phyloP scores from a whole-genome alignment of 2,113 vertebrate genomes.

The Atrichornis clamosus region DNA sequence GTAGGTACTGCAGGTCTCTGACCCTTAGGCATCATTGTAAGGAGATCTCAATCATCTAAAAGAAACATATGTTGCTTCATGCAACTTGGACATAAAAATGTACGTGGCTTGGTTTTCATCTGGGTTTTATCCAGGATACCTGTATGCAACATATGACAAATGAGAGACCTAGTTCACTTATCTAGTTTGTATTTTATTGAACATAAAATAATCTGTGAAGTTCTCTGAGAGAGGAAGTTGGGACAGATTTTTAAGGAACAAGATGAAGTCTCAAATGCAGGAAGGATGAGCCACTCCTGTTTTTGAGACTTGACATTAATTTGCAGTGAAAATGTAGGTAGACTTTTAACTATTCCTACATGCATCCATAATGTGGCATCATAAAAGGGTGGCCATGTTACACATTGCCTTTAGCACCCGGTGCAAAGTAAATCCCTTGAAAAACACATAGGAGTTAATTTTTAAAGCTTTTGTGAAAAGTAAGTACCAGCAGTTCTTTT shows the following conservation, averaged over 20 bases:
- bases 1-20: neutral
- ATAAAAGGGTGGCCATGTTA: neutral
- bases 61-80: neutral
- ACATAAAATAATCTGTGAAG: neutral
- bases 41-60: neutral
- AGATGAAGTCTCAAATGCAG: neutral
- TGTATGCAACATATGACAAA: accelerated
- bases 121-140: neutral
- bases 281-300: neutral
- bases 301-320: neutral
- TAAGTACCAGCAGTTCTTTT: neutral
- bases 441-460: neutral
- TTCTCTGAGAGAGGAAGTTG: neutral
- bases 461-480: neutral
- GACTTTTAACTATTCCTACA: neutral
- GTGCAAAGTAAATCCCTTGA: neutral
- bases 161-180: neutral
- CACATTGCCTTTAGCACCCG: neutral
- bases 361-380: neutral
- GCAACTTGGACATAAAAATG: neutral
- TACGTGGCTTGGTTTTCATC: neutral
- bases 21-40: neutral
- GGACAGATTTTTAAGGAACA: neutral
- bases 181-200: neutral
- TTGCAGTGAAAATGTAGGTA: neutral